Evolutionary conservation across 2,888 invertebrate species (phyloP).

Genomic region (Molanna angustata): DNA sequence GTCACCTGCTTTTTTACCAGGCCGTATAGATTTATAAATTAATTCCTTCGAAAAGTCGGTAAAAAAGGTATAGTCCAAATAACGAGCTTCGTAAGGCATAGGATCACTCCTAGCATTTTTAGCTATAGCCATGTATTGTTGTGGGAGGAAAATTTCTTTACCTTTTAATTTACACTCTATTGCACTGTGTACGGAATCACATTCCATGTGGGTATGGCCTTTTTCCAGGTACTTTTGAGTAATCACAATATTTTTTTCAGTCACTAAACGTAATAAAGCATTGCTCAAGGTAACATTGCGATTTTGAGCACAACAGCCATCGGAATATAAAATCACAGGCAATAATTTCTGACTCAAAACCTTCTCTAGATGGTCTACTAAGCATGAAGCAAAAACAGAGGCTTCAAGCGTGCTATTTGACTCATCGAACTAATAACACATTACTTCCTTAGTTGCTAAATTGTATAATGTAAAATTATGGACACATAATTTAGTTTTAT

Average conservation of each 20-base stretch:
- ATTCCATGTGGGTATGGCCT: constrained; percentile 3
- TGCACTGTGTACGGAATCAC: constrained; percentile 3
- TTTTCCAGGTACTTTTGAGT: constrained; percentile 1
- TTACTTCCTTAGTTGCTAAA: background rate
- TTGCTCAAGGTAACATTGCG: background rate
- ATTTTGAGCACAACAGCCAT: constrained; percentile 6
- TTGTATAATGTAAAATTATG: constrained; percentile 5
- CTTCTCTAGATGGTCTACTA: background rate
- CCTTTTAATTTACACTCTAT: constrained; percentile 2
- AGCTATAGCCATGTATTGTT: background rate
- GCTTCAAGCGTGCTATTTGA: background rate
- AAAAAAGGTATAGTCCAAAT: constrained; percentile 4
- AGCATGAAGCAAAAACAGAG: constrained; percentile 1
- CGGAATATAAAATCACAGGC: constrained; percentile 1
- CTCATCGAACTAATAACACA: constrained; percentile 7
- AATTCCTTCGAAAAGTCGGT: constrained; percentile 1
- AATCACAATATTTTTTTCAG: background rate
- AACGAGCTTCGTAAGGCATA: background rate
- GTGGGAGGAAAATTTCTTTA: background rate
- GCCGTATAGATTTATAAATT: constrained; percentile 1
- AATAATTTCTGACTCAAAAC: background rate
- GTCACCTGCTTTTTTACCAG: background rate
- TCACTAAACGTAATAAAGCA: background rate
- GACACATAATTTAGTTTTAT: constrained; percentile 5
- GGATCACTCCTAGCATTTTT: background rate